Evolutionary conservation across 2,797 vertebrate genomes (phyloP).

Genomic region (Tympanoctomys barrerae): DNA sequence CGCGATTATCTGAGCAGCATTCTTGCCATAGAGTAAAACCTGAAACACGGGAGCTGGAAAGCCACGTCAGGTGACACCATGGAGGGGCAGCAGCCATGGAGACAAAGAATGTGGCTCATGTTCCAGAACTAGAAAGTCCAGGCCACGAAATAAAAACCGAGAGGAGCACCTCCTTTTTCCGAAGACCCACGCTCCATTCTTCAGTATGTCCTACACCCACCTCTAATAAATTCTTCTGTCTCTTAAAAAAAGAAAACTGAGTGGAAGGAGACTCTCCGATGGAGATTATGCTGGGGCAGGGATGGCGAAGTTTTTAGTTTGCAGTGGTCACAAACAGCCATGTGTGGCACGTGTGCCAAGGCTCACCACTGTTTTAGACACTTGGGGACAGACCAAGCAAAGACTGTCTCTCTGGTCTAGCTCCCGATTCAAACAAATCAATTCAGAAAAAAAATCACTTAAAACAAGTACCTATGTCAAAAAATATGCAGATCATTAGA

Average conservation of each 20-base stretch:
- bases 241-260: constrained; percentile 13
- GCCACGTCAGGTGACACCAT: background rate
- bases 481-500: background rate
- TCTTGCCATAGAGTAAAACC: constrained; percentile 28
- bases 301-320: background rate
- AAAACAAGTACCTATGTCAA: background rate
- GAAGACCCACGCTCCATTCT: background rate
- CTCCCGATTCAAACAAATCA: constrained; percentile 37
- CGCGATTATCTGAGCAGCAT: background rate
- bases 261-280: background rate
- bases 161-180: background rate
- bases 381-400: background rate
- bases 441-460: background rate
- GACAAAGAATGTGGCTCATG: background rate
- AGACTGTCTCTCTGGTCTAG: background rate
- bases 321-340: background rate
- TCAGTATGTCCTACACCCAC: background rate
- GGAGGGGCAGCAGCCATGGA: background rate
- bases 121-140: constrained; percentile 1
- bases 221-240: background rate
- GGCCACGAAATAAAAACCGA: background rate
- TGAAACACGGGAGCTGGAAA: constrained; percentile 22
- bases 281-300: background rate
- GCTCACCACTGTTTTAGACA: background rate
- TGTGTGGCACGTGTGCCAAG: background rate